Base-by-base conservation (phyloP, 23 tunicate genomes). In the Phallusia fumigata region DNA sequence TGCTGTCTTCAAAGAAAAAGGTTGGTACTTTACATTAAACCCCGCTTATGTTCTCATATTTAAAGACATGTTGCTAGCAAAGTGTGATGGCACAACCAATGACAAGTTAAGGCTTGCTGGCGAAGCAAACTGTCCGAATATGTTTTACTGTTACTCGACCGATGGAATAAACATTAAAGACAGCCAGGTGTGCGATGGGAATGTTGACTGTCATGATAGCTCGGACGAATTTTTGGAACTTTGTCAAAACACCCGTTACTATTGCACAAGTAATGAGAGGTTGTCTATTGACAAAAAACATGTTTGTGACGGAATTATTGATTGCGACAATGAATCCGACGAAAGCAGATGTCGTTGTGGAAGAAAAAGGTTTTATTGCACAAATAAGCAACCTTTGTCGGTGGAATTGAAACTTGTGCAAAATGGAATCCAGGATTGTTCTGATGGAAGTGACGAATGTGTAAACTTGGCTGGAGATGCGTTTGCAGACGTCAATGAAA, bases 401-500 rank as follows among this genome's bases (percentile, higher is more conserved):
- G 13, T 58, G 8, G 28, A 58, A 24, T 3, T 22, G 69, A 58
- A 58, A 24, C 28, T 58, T 8, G 69, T 58, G 28, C 69, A 58
- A 22, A 58, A 58, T 58, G 69, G 69, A 58, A 58, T 58, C 16
- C 28, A 6, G 5, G 69, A 58, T 16, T 58, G 69, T 58, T 6
- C 69, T 22, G 69, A 58, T 24, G 69, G 69, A 58, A 58, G 69
- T 58, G 69, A 58, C 69, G 69, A 58, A 58, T 58, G 69, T 58
- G 69, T 58, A 13, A 58, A 58, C 28, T 58, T 58, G 28, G 69
- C 28, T 22, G 28, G 28, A 22, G 28, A 58, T 58, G 69, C 16
- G 13, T 58, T 58, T 24, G 69, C 69, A 58, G 28, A 58, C 16
- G 69, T 58, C 15, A 58, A 58, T 24, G 28, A 58, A 58, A 58